These are phyloP conservation scores for Peromyscus maniculatus DNA, from an alignment of 2,113 vertebrate genomes.

Conservation along the genomic window DNA sequence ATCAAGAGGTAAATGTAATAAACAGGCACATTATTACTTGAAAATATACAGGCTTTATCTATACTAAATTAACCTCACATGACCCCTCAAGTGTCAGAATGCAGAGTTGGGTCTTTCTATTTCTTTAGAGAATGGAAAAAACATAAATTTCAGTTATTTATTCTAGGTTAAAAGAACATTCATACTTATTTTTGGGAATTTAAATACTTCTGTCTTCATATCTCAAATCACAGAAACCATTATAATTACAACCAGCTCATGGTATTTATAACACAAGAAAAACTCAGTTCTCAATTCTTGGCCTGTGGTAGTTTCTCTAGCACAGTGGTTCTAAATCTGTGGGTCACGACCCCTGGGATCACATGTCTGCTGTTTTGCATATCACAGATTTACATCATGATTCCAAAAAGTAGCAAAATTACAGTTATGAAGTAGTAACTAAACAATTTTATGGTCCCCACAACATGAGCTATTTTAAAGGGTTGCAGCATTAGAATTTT, in stretches of 20 bases:
- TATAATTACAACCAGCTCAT: not conserved
- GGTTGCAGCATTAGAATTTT: not conserved
- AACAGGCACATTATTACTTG: constrained; percentile 58
- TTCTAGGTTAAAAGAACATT: constrained; percentile 47
- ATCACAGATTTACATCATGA: not conserved
- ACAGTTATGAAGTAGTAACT: not conserved
- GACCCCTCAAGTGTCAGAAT: not conserved
- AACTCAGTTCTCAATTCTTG: not conserved
- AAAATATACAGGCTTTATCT: constrained; percentile 61
- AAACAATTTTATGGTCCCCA: not conserved
- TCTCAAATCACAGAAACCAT: constrained; percentile 4
- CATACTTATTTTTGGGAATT: constrained; percentile 42
- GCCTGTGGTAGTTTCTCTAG: constrained; percentile 19
- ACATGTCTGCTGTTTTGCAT: not conserved
- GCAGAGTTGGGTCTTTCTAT: not conserved
- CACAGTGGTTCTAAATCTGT: not conserved
- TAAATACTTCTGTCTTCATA: constrained; percentile 44
- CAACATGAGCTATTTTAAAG: not conserved
- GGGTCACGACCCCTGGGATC: not conserved
- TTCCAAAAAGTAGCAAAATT: not conserved
- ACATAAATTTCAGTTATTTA: constrained; percentile 1
- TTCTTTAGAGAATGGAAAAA: constrained; percentile 68
- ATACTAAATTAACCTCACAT: constrained; percentile 57
- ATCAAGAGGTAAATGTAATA: constrained; percentile 63
- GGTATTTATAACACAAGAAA: not conserved